phyloP scores from a whole-genome alignment of 2,888 invertebrate genomes.

The Mamestra brassicae region DNA sequence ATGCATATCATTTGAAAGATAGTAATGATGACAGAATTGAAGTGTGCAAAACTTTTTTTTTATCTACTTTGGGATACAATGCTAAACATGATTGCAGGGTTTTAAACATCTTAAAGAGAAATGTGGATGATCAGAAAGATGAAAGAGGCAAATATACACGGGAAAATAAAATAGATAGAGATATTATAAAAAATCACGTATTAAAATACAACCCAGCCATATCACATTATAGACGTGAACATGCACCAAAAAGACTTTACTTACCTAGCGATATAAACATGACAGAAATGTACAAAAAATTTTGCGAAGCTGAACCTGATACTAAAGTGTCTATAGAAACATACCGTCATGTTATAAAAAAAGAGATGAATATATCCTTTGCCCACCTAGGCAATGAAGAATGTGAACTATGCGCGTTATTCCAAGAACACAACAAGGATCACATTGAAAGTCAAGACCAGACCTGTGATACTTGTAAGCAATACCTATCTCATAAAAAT shows the following conservation, averaged over 20 bases:
- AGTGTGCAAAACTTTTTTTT: slow-evolving; percentile 25
- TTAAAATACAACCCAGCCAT: slow-evolving; percentile 34
- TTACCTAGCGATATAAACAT: slow-evolving; percentile 26
- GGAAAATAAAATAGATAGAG: slow-evolving; percentile 28
- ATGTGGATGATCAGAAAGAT: slow-evolving; percentile 20
- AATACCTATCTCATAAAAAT: no score
- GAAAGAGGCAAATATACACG: slow-evolving; percentile 28
- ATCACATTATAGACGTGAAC: slow-evolving; percentile 37
- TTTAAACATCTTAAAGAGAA: no score
- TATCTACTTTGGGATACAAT: slow-evolving; percentile 27
- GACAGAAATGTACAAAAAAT: slow-evolving; percentile 16
- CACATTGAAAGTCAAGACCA: no score
- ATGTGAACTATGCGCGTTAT: slow-evolving; percentile 27
- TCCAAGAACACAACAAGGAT: slow-evolving; percentile 8
- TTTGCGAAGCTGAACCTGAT: no score
- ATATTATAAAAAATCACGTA: slow-evolving; percentile 25
- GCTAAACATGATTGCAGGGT: slow-evolving; percentile 10
- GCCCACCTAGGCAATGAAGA: slow-evolving; percentile 31
- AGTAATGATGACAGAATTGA: slow-evolving; percentile 7
- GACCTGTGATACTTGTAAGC: no score
- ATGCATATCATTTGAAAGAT: no score
- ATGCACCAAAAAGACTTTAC: slow-evolving; percentile 29
- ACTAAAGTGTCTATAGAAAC: slow-evolving; percentile 23
- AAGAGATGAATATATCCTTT: slow-evolving; percentile 42
- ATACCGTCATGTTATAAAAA: slow-evolving; percentile 28